Evolutionary conservation across 2,113 vertebrate species (phyloP), one percentile per base, ranked within the genome.

Genomic region (Crotalus viridis): DNA sequence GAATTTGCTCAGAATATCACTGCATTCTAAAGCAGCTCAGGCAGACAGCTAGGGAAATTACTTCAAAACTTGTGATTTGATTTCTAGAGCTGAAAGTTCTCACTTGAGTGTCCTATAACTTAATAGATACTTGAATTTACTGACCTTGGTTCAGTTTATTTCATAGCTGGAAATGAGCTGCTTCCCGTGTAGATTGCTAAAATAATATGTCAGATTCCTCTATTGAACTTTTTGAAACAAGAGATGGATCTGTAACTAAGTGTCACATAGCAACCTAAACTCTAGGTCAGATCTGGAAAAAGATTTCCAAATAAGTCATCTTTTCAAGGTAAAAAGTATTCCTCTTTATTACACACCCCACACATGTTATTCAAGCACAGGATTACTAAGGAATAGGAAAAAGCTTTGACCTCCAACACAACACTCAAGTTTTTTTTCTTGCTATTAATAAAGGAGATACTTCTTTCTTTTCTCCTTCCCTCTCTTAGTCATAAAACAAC

Each of bases 121-220:
- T 56, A 48, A 10, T 3, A 33, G 61, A 28, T 46, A 59, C 33
- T 89, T 85, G 48, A 54, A 33, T 55, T 43, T 15, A 33, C 51
- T 93, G 92, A 89, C 92, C 92, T 93, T 93, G 69, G 54, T 39
- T 89, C 33, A 59, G 55, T 43, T 85, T 26, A 85, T 93, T 85
- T 56, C 51, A 54, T 85, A 86, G 22, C 21, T 90, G 28, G 55
- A 90, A 93, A 61, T 52, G 55, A 3, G 52, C 46, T 28, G 48
- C 43, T 85, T 46, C 88, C 54, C 10, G 52, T 86, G 43, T n/a
- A 93, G 28, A 39, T 61, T 86, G 15, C 24, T 39, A 51, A 54
- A 89, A 48, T 26, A 39, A 87, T 61, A 17, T 43, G 85, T 43
- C 28, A 64, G 57, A 1, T 55, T 56, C 52, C 51, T 21, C 48